These are phyloP conservation scores for Batillaria attramentaria DNA, from an alignment of 1,140 invertebrate species.

Conservation along the genomic window DNA sequence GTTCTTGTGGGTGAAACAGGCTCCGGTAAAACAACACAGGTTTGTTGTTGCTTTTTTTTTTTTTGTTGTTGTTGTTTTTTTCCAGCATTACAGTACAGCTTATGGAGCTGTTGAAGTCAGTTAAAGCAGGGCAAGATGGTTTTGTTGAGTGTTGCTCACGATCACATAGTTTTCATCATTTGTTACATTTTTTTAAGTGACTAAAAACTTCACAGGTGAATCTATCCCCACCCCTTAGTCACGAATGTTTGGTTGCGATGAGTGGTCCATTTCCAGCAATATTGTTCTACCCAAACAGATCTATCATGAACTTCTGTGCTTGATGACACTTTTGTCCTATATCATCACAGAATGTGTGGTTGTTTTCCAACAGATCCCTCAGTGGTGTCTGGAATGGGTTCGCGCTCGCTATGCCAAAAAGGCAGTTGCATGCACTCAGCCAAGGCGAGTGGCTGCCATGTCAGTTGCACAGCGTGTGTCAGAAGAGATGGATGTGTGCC, in stretches of 20 bases:
- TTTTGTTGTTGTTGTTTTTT: too few species aligned
- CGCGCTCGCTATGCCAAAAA: slow-evolving; percentile 76
- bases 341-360: background rate
- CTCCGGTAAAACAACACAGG: slow-evolving; percentile 96
- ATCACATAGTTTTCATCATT: too few species aligned
- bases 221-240: too few species aligned
- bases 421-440: slow-evolving; percentile 97
- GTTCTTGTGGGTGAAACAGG: slow-evolving; percentile 95
- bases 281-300: background rate
- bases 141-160: too few species aligned
- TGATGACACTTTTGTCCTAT: background rate
- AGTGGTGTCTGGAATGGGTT: slow-evolving; percentile 94
- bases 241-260: too few species aligned
- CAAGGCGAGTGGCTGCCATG: slow-evolving; percentile 98
- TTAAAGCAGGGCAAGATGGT: too few species aligned
- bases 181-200: too few species aligned
- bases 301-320: background rate
- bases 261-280: too few species aligned
- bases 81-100: too few species aligned
- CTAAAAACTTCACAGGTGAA: too few species aligned
- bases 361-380: slow-evolving; percentile 74
- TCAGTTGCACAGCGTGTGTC: slow-evolving; percentile 97
- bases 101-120: too few species aligned
- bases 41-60: too few species aligned
- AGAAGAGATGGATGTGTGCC: slow-evolving; percentile 98